These are phyloP conservation scores for Siderastrea siderea DNA, from an alignment of 92 coral and sea anemone species.

Conservation along the genomic window DNA sequence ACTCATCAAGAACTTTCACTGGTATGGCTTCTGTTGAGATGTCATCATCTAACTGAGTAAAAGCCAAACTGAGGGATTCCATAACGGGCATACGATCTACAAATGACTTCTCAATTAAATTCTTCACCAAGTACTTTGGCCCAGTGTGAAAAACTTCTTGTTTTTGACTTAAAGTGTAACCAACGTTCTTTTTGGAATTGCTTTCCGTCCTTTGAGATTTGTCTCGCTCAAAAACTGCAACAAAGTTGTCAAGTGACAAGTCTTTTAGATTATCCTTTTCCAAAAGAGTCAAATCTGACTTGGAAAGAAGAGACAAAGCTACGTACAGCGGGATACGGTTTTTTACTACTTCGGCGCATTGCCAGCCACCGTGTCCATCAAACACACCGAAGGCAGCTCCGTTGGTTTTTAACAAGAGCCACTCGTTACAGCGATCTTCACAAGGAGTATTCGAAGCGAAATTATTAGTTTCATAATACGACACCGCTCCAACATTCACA, in stretches of 20 bases:
- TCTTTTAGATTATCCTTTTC: conserved; percentile 63
- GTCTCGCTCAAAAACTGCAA: conserved; percentile 38
- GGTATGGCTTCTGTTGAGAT: conserved; percentile 96
- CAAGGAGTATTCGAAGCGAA: conserved; percentile 93
- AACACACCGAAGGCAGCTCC: conserved; percentile 92
- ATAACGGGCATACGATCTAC: conserved; percentile 58
- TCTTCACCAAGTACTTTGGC: conserved; percentile 83
- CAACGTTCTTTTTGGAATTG: conserved; percentile 49
- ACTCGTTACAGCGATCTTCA: conserved; percentile 93
- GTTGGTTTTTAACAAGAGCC: conserved; percentile 65
- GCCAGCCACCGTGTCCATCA: conserved; percentile 99
- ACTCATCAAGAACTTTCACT: conserved; percentile 89
- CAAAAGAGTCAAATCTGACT: conserved; percentile 68
- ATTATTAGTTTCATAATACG: conserved; percentile 89
- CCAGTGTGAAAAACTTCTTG: conserved; percentile 95
- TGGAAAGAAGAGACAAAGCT: conserved; percentile 81
- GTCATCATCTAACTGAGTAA: conserved; percentile 92
- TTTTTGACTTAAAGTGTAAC: conserved; percentile 80
- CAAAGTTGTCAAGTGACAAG: conserved; percentile 32
- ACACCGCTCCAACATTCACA: conserved; percentile 89
- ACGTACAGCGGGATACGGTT: conserved; percentile 90
- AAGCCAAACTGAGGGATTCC: conserved; percentile 88
- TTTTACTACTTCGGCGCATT: conserved; percentile 94
- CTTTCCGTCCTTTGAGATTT: conserved; percentile 12
- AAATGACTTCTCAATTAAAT: conserved; percentile 53